Evolutionary conservation across 1,140 invertebrate genomes (phyloP), one percentile per base, ranked within the genome.

Genomic region (Hylyphantes graminicola): DNA sequence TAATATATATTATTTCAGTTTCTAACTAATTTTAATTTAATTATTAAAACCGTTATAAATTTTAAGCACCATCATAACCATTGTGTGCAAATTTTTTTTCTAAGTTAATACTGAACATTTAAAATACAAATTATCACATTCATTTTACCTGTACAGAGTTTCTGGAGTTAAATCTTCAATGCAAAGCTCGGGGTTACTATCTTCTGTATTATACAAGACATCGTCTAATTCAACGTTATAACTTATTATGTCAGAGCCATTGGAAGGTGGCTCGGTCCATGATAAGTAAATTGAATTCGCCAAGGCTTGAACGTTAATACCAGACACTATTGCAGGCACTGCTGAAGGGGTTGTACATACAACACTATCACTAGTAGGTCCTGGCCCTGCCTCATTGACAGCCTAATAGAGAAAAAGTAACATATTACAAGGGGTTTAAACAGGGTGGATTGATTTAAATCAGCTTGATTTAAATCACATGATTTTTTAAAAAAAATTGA

Each of bases 161-260:
- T 92, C 91, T 54, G 92, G 92, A 68, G 88, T 86, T 63, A 93
- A 89, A 78, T 91, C 90, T 55, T 90, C 90, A 61, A 93, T 87
- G 15, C 86, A 86, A 57, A 78, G 85, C 76, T 89, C 86, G 17
- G 87, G 86, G 48, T 85, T 87, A 92, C 90, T 7, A 90, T 90
- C 53, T 85, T 86, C 75, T 15, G 83, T 86, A 35, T 79, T 85
- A 54, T 78, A 73, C 15, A 82, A 19, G 35, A 91, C 90, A 79
- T 95, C 94, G 35, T 92, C 93, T 35, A 94, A 88, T 81, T 95
- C 94, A 53, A 96, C 92, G 81, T 93, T 93, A 88, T 96, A 96
- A 77, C 93, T 91, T n/a, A 92, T 90, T 82, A 97, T 94, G 13
- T 92, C 91, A 2, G 93, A 91, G 9, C 94, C 94, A 89, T 97